A percentile compares a stretch with the other conserved stretches of the same genome.
phyloP scores from a whole-genome alignment of 2,888 invertebrate genomes.

The Incurvaria masculella region DNA sequence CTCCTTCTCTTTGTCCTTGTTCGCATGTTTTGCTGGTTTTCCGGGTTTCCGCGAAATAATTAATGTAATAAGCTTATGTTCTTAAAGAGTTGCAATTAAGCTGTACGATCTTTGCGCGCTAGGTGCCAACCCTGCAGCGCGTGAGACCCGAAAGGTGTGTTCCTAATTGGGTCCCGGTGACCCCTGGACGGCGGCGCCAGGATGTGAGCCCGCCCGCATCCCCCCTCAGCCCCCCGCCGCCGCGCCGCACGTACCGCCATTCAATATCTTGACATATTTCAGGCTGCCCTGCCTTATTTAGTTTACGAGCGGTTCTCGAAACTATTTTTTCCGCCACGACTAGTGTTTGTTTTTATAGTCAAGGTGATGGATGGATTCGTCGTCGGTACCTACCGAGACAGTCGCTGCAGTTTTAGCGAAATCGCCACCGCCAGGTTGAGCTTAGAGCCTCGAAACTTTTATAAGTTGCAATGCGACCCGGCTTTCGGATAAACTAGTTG shows the following conservation, averaged over 20 bases:
- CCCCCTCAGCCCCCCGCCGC: constrained; percentile 37
- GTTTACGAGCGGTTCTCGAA: constrained; percentile 49
- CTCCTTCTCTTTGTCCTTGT: too few species aligned
- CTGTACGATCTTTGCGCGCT: too few species aligned
- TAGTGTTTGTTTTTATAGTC: constrained; percentile 1
- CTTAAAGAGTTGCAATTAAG: too few species aligned
- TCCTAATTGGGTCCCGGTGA: constrained; percentile 52
- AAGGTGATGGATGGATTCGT: not conserved
- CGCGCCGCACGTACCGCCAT: constrained; percentile 27
- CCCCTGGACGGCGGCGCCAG: constrained; percentile 27
- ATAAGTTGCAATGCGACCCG: too few species aligned
- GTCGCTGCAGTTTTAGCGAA: too few species aligned
- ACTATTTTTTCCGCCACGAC: constrained; percentile 24
- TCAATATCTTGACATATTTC: constrained; percentile 52
- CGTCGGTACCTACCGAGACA: too few species aligned
- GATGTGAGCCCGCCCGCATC: constrained; percentile 16
- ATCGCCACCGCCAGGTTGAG: too few species aligned
- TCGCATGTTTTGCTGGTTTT: too few species aligned
- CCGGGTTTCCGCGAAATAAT: too few species aligned
- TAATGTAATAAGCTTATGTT: too few species aligned
- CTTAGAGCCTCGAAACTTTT: too few species aligned
- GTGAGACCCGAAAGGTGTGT: constrained; percentile 48
- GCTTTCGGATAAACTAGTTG: too few species aligned
- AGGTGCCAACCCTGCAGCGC: not conserved
- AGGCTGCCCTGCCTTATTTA: constrained; percentile 51